Conservation (phyloP, 2,797 vertebrate genomes). For the Natrix natrix region DNA sequence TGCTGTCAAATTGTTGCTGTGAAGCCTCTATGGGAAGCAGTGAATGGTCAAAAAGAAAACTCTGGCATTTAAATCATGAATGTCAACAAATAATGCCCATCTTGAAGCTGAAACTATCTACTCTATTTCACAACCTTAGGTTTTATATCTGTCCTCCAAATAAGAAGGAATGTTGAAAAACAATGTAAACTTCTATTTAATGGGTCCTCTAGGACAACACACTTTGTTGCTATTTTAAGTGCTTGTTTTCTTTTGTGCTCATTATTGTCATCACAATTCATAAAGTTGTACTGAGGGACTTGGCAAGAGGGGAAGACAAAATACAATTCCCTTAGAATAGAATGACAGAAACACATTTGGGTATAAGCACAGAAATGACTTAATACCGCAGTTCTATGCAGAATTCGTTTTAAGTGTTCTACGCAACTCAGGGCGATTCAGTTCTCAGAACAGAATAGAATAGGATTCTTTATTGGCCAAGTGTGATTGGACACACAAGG, state of each 20-base stretch:
- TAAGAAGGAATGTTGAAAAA: neutral
- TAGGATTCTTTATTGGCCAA: too few species aligned
- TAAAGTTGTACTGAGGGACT: neutral
- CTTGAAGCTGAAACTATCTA: constrained; percentile 2
- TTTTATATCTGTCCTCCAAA: constrained; percentile 15
- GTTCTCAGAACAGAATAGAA: neutral
- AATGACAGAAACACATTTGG: neutral
- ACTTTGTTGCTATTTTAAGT: neutral
- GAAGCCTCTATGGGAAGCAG: neutral
- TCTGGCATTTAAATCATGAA: neutral
- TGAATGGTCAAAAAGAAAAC: constrained; percentile 29
- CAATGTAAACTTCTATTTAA: neutral
- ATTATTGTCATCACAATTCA: neutral
- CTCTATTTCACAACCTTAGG: neutral
- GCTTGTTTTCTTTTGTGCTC: neutral
- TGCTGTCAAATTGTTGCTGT: constrained; percentile 17
- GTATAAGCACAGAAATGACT: neutral
- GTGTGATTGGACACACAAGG: too few species aligned
- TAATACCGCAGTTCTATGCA: neutral
- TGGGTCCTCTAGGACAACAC: neutral
- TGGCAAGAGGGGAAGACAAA: neutral
- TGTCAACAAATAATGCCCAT: constrained; percentile 2
- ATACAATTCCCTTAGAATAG: neutral
- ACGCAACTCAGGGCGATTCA: neutral
- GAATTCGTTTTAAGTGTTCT: neutral